phyloP scores from a whole-genome alignment of 2,888 invertebrate genomes.

The Ferdinandea cuprea region DNA sequence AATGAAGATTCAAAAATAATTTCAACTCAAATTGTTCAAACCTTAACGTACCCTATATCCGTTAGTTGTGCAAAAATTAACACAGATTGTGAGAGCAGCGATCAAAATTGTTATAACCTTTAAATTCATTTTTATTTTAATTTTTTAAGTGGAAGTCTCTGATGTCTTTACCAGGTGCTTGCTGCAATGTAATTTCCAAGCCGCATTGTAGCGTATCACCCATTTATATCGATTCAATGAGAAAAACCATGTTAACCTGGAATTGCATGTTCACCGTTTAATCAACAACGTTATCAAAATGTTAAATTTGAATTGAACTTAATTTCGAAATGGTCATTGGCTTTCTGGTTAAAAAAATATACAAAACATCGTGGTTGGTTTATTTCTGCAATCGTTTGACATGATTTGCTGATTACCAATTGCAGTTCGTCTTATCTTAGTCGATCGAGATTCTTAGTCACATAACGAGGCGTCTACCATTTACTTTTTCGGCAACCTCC shows the following conservation, averaged over 20 bases:
- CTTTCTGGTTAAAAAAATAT: too few species aligned
- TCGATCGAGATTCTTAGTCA: too few species aligned
- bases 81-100: not conserved
- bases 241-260: not conserved
- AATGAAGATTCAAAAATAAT: not conserved
- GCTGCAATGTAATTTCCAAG: not conserved
- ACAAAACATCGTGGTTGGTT: not conserved
- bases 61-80: not conserved
- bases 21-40: not conserved
- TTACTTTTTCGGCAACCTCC: too few species aligned
- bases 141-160: too few species aligned
- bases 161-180: not conserved
- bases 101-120: not conserved
- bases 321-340: not conserved
- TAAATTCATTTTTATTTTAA: not conserved
- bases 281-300: not conserved
- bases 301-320: not conserved
- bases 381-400: too few species aligned
- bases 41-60: not conserved
- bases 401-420: too few species aligned
- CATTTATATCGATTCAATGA: conserved; percentile 2
- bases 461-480: too few species aligned
- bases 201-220: not conserved
- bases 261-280: not conserved
- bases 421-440: too few species aligned